These are phyloP conservation scores for Phaethornis superciliosus DNA, from an alignment of 2,113 vertebrate species.

Conservation along the genomic window DNA sequence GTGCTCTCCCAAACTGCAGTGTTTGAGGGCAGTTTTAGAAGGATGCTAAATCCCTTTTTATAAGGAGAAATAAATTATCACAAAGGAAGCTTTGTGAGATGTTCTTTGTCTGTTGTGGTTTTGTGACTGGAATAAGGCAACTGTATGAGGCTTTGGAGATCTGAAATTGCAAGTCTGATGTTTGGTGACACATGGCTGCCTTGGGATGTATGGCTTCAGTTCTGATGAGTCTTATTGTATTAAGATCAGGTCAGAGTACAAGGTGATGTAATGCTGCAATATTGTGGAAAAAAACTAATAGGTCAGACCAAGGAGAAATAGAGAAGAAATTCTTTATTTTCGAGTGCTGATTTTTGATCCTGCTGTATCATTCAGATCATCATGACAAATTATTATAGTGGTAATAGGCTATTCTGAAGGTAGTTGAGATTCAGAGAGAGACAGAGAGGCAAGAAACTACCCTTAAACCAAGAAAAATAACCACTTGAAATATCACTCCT, in stretches of 20 bases:
- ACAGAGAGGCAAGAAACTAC: background rate
- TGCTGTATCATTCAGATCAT: background rate
- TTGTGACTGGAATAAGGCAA: background rate
- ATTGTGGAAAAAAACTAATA: background rate
- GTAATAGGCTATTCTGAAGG: background rate
- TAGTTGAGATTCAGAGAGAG: background rate
- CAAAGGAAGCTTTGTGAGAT: constrained; percentile 4
- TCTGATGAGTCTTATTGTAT: background rate
- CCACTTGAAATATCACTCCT: background rate
- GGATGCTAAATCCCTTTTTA: background rate
- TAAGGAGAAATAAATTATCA: background rate
- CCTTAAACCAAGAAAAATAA: background rate
- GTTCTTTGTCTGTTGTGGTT: background rate
- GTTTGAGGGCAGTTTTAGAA: background rate
- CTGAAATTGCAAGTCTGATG: background rate
- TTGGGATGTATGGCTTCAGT: background rate
- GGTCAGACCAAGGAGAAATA: background rate
- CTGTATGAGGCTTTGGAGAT: background rate
- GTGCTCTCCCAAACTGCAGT: background rate
- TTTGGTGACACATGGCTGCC: background rate
- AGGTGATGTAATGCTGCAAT: background rate
- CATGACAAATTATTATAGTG: background rate
- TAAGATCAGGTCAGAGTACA: background rate
- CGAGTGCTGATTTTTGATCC: background rate
- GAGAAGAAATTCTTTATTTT: background rate